Conservation (phyloP, 2,888 invertebrate species). For the Drosophila tripunctata region DNA sequence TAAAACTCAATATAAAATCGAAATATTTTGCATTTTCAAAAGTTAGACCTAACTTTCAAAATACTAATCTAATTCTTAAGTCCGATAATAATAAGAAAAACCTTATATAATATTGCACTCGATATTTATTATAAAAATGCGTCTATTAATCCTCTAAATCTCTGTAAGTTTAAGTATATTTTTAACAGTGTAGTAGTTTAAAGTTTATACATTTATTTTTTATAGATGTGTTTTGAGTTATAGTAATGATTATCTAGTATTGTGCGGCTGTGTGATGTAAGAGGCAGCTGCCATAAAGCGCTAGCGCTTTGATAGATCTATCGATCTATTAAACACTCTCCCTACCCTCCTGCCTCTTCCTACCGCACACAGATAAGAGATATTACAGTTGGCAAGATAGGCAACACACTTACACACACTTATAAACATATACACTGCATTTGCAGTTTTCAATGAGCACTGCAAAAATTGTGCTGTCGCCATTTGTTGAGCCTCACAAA, state of each 20-base stretch:
- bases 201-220: conserved; percentile 3
- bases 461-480: conserved; percentile 21
- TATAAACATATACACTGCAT: conserved; percentile 4
- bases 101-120: too few relatives aligned
- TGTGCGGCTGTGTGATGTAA: conserved; percentile 28
- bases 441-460: conserved; percentile 4
- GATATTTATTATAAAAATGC: too few relatives aligned
- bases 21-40: too few relatives aligned
- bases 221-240: neutral
- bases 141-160: too few relatives aligned
- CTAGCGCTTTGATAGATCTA: conserved; percentile 37
- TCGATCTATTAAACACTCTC: conserved; percentile 41
- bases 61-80: too few relatives aligned
- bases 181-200: conserved; percentile 19
- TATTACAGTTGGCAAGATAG: conserved; percentile 41
- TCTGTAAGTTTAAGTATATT: neutral
- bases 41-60: too few relatives aligned
- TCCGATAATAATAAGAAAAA: too few relatives aligned
- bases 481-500: conserved; percentile 40
- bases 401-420: conserved; percentile 5
- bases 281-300: conserved; percentile 48
- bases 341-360: neutral
- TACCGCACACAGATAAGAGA: conserved; percentile 38
- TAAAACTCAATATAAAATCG: too few relatives aligned
- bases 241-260: conserved; percentile 34